These are phyloP conservation scores for Eubucco bourcierii DNA, from an alignment of 2,113 vertebrate genomes.

Conservation along the genomic window DNA sequence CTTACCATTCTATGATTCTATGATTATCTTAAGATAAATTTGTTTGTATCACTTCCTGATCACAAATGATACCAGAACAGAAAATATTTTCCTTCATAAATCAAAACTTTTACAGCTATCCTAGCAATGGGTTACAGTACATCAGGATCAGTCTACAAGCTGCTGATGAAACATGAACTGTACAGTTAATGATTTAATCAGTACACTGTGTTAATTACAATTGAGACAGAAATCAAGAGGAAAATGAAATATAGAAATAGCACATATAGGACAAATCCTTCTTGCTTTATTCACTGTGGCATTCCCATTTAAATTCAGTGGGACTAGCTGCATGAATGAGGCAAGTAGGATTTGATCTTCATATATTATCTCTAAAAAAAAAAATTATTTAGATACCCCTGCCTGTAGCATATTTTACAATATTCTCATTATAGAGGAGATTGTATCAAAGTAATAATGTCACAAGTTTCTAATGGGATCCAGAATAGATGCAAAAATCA, in stretches of 20 bases:
- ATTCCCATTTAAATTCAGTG: neutral
- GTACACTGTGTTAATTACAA: constrained; percentile 52
- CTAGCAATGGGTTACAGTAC: constrained; percentile 28
- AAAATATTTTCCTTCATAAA: constrained; percentile 62
- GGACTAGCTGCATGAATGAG: neutral
- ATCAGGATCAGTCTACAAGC: constrained; percentile 42
- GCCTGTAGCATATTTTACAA: neutral
- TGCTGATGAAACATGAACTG: constrained; percentile 29
- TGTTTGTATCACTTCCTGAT: constrained; percentile 55
- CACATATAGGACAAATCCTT: neutral
- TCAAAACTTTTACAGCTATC: constrained; percentile 29
- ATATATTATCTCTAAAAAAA: neutral
- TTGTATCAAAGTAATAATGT: neutral
- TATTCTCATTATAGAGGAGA: neutral
- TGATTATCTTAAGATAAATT: constrained; percentile 41
- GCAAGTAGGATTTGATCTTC: neutral
- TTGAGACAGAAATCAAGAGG: constrained; percentile 21
- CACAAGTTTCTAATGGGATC: neutral
- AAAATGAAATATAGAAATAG: constrained; percentile 26
- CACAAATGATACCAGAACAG: constrained; percentile 33
- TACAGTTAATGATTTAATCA: constrained; percentile 53
- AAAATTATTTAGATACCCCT: constrained; percentile 7
- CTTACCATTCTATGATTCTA: too few species aligned
- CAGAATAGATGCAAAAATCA: neutral
- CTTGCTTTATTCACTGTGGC: neutral